Evolutionary conservation across 2,797 vertebrate genomes (phyloP), one percentile per base, ranked within the genome.

Genomic region (Betta splendens): DNA sequence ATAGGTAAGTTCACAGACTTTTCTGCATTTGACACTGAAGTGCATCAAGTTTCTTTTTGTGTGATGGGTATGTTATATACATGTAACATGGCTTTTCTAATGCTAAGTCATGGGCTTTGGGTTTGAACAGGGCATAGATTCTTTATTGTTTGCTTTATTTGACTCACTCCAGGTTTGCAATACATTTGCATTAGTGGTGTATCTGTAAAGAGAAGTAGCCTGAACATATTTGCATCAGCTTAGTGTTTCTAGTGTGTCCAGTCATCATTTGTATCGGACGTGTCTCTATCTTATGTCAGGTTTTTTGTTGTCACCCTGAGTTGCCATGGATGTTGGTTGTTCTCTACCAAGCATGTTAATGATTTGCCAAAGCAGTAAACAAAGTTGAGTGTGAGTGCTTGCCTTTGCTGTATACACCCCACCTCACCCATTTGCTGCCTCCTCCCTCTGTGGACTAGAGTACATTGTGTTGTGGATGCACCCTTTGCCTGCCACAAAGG

Each of bases 1-100:
- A 98, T 62, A 98, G 97, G 97, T 99, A 90, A 50, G 60, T 40
- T 6, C 15, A 53, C 4, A 18, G 5, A 6, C 6, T 29, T 23
- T n/a, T 22, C 16, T 22, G 16, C 42, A 1, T 32, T 21, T 33
- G 20, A 25, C 17, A 21, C 7, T 2, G 10, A 33, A 0, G 5
- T 5, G 7, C 9, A 9, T 22, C 10, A 4, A 38, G 1, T 4
- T 6, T 4, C 13, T 25, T n/a, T 22, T 52, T 22, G 8, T 11
- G 1, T 18, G 2, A 16, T 18, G n/a, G 13, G 5, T 15, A 18
- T 13, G 6, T 20, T 16, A 21, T 4, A n/a, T n/a, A n/a, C n/a
- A n/a, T n/a, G n/a, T n/a, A n/a, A n/a, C n/a, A n/a, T n/a, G n/a
- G n/a, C n/a, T n/a, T n/a, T n/a, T n/a, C n/a, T n/a, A n/a, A n/a